Evolutionary conservation across 2,888 invertebrate species (phyloP), one percentile per base, ranked within the genome.

Genomic region (Melangyna quadrimaculata): DNA sequence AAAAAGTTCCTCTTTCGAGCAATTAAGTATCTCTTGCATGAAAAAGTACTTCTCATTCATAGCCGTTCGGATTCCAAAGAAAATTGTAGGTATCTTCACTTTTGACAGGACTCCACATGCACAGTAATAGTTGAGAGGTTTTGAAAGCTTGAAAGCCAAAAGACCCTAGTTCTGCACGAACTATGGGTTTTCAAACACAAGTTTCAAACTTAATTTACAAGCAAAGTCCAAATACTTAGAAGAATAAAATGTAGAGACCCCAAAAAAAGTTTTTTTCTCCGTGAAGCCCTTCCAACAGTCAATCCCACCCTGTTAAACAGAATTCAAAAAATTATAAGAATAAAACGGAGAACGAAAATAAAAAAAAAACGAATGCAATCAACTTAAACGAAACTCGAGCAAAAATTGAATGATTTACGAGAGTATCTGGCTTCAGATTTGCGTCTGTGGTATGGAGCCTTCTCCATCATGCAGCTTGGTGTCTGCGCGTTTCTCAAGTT

Each of bases 331-430:
- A 43, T 10, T 19, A 19, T 29, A 70, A 12, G 0, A 32, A 40
- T n/a, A 61, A 19, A 63, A 70, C 17, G 22, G 5, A n/a, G n/a
- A n/a, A n/a, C n/a, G n/a, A 43, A 61, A 17, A 45, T 17, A n/a
- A 32, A 48, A 55, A 65, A 55, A 19, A 40, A 55, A 55, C 40
- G n/a, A 43, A 72, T 67, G 75, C 72, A 84, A 84, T 84, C 80
- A 80, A 77, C 84, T 74, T 55, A 61, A 80, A 80, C 67, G 45
- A 75, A 84, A 84, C 61, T 75, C 80, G 75, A 80, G 80, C 71
- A 77, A 71, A 84, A 80, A 84, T 80, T 84, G 84, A 72, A 84
- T 80, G 84, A 84, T 80, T 84, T 84, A 80, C 75, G 75, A 84
- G 74, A 71, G 53, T 84, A 75, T 71, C 70, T 73, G n/a, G 51